Base-by-base conservation (phyloP, 2,797 vertebrate species). In the Pseudochaenichthys georgianus region DNA sequence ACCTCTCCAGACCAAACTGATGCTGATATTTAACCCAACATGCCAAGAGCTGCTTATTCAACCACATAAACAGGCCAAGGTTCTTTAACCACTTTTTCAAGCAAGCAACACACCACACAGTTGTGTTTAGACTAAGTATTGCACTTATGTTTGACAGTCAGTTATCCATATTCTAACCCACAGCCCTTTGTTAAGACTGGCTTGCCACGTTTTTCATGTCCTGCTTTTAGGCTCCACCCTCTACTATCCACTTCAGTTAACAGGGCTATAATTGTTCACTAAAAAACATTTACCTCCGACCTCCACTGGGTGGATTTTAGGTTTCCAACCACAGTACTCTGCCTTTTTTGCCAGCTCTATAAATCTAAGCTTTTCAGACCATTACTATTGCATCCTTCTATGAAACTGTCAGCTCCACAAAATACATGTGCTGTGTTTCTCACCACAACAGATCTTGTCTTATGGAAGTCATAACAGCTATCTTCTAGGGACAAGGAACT, bases 131-230 rank as follows among this genome's bases (percentile, higher is more conserved):
- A 28, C 21, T 7, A 31, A 17, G 15, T 57, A 17, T 31, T 57
- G 54, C 54, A 38, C 31, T 0, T 57, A 15, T 31, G 12, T 55
- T 34, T 34, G 53, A 8, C 28, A 34, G 15, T 55, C 28, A 28
- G 23, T 55, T 28, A 55, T 28, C 53, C 31, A 31, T 55, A 28
- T 16, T 55, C 15, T 23, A 52, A 6, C 50, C 50, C 19, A 55
- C 4, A 31, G 21, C 9, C 53, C 31, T 28, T 55, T 28, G 31
- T 10, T 57, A 16, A 11, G 38, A 11, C 34, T 57, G 31, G n/a
- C 17, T 57, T 57, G 38, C 57, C n/a, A 19, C 59, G n/a, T 59
- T 21, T 34, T 59, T 59, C n/a, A 43, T 60, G 43, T 21, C 57
- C 41, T 60, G 13, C n/a, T 45, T 38, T 23, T 16, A 43, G 41